Base-by-base conservation (phyloP, 92 coral and sea anemone genomes). In the Palythoa grandis region DNA sequence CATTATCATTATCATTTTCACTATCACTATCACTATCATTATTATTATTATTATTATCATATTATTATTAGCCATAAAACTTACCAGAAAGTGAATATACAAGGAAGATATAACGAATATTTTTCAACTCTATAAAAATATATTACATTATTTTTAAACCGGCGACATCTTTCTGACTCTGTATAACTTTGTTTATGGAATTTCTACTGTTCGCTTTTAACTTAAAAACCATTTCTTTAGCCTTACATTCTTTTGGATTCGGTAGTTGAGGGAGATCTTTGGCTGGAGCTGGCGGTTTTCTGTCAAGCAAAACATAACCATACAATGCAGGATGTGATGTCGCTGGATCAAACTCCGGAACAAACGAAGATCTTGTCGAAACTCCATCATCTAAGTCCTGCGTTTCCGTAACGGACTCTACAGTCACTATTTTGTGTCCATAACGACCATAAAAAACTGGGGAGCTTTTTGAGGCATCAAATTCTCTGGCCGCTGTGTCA, bases 371-470 rank as follows among this genome's bases (percentile, higher is more conserved):
- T 22, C 92, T 88, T 12, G 94, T 90, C 29, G 94, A 90, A 35
- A 74, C 75, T 14, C 91, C 91, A 74, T 86, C 92, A 79, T 91
- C 95, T 24, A 83, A 96, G 11, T 92, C 93, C 50, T 67, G 89
- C 52, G 71, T 52, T 9, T 88, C 91, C 25, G 88, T 83, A 17
- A 88, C 89, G 48, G 95, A 82, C 35, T 94, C 98, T 16, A 63
- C 84, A 16, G 72, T 79, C n/a, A 91, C 83, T 23, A 95, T 88
- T 74, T 84, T 89, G 37, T 95, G 96, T 10, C 98, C 98, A 76
- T 92, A 94, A 38, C 96, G 96, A 35, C 98, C 98, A 50, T 90
- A 93, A 86, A 96, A 96, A 22, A 96, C 98, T 10, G 98, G 98
- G 11, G 98, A 92, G 80, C 87, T 88, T 80, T 92, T 92, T 47